Evolutionary conservation across 2,888 invertebrate species (phyloP), one percentile per base, ranked within the genome.

Genomic region (Eupithecia tripunctaria): DNA sequence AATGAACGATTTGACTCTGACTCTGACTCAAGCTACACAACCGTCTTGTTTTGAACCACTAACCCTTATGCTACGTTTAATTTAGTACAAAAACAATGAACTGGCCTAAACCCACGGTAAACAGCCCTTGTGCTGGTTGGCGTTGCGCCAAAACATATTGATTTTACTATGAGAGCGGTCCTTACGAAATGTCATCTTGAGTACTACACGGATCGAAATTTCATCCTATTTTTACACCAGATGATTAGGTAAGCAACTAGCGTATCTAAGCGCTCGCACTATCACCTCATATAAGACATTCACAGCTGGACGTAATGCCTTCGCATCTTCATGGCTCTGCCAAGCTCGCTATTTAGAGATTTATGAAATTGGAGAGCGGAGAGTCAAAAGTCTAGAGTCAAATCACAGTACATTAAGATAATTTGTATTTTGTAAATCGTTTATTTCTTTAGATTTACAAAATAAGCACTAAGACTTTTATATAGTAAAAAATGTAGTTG

Each of bases 31-130:
- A 38, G 36, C 21, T 36, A n/a, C 1, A 14, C 36, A 63, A 63
- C 18, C 63, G 21, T 64, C 21, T 63, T 72, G 70, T 70, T 72
- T 70, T 60, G 72, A 65, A 63, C 63, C 69, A 71, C 56, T 67
- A 27, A 59, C 66, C 74, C 82, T 82, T 82, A 80, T 85, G 82
- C 71, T 75, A 78, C 81, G 78, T 78, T 78, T 82, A 80, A 82
- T 85, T 82, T 82, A 80, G 79, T 79, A 78, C 80, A 82, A 85
- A 85, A 86, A 86, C 86, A 87, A 85, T 86, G 86, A 82, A 79
- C 79, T 76, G 79, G 79, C 80, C 85, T 80, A 80, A 79, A 76
- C 73, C 80, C 73, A 78, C 81, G 79, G 86, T 83, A 87, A 87
- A 86, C 87, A 87, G 85, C 84, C 85, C 82, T 70, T 76, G 74